Percentiles rank a stretch among this genome's conserved stretches.
Evolutionary conservation across 2,888 invertebrate genomes (phyloP).

Genomic region (Parthenolecanium corni): DNA sequence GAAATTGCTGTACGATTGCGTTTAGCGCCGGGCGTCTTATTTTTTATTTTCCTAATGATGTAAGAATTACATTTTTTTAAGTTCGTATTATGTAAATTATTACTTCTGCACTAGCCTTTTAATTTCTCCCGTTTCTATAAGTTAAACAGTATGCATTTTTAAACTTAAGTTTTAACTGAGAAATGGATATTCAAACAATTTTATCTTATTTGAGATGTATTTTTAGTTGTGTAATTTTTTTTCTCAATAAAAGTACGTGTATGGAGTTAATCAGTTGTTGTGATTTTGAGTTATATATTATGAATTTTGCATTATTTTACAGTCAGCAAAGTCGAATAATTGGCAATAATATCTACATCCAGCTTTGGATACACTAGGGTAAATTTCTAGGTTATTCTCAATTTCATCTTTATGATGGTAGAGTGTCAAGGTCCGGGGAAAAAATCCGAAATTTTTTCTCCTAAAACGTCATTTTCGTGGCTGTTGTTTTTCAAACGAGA

Average conservation of each 20-base stretch:
- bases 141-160: constrained; percentile 22
- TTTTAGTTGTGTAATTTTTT: constrained; percentile 12
- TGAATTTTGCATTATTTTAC: background rate
- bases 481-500: too few relatives aligned
- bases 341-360: too few relatives aligned
- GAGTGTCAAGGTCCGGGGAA: too few relatives aligned
- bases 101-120: constrained; percentile 19
- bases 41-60: constrained; percentile 11
- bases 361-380: too few relatives aligned
- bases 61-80: constrained; percentile 1
- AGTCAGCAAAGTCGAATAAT: too few relatives aligned
- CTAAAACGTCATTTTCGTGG: too few relatives aligned
- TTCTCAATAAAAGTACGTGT: constrained; percentile 22
- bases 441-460: too few relatives aligned
- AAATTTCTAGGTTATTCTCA: too few relatives aligned
- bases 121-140: constrained; percentile 7
- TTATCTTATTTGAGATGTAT: constrained; percentile 20
- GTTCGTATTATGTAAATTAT: constrained; percentile 16
- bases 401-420: too few relatives aligned
- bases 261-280: background rate
- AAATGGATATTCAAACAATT: constrained; percentile 2
- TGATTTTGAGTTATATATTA: background rate
- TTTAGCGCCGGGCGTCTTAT: constrained; percentile 11
- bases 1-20: constrained; percentile 3
- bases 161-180: constrained; percentile 16